A percentile compares a stretch with the other conserved stretches of the same genome.
Evolutionary conservation across 2,888 invertebrate species (phyloP).

Genomic region (Gastrophysa polygoni): DNA sequence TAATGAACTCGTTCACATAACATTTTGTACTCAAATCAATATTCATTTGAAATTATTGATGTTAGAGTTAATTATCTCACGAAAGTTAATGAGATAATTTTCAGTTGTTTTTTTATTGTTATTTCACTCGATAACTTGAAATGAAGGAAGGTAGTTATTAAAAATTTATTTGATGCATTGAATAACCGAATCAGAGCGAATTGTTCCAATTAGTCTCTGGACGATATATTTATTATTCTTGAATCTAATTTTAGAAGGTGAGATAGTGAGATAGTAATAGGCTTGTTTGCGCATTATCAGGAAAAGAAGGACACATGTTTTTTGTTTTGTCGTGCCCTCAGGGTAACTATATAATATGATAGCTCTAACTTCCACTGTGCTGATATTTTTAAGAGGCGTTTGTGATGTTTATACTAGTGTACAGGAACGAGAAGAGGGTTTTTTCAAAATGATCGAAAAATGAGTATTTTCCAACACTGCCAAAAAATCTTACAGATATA

Average conservation of each 20-base stretch:
- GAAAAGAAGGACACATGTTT: conserved; percentile 12
- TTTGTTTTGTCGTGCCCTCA: conserved; percentile 28
- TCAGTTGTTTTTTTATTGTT: too few relatives aligned
- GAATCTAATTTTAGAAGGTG: not conserved
- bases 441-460: conserved; percentile 1
- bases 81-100: not conserved
- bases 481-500: not conserved
- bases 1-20: not conserved
- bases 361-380: conserved; percentile 55
- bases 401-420: conserved; percentile 24
- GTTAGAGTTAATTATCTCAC: not conserved
- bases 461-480: not conserved
- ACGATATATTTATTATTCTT: not conserved
- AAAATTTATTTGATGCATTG: too few relatives aligned
- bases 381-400: conserved; percentile 28
- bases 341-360: conserved; percentile 46
- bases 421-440: not conserved
- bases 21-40: not conserved
- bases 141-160: too few relatives aligned
- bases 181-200: not conserved
- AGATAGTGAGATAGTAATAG: not conserved
- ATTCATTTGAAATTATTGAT: not conserved
- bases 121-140: too few relatives aligned
- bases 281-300: not conserved
- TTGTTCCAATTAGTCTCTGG: not conserved